Evolutionary conservation across 2,113 vertebrate species (phyloP).

Genomic region (Nannobrachium achirus): DNA sequence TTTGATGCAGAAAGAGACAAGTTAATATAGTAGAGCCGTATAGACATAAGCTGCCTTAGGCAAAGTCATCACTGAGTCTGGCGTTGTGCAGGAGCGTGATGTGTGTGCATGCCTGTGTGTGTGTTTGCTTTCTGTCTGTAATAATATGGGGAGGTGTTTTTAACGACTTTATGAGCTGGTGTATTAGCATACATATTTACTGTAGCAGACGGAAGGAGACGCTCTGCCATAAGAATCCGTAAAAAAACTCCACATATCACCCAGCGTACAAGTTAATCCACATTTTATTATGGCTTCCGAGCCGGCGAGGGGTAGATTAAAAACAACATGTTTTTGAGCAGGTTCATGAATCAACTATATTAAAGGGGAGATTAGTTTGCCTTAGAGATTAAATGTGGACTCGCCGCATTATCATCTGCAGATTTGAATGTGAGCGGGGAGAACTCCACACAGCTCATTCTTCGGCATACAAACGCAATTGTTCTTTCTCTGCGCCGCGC

Average conservation of each 20-base stretch:
- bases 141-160: slow-evolving; percentile 60
- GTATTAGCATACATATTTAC: slow-evolving; percentile 80
- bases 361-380: slow-evolving; percentile 81
- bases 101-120: slow-evolving; percentile 32
- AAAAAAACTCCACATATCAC: slow-evolving; percentile 60
- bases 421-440: slow-evolving; percentile 46
- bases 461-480: slow-evolving; percentile 14
- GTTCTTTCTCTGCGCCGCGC: background rate
- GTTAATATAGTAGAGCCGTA: slow-evolving; percentile 26
- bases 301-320: slow-evolving; percentile 77
- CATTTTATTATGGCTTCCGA: slow-evolving; percentile 78
- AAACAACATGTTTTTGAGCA: slow-evolving; percentile 78
- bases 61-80: slow-evolving; percentile 48
- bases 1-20: background rate
- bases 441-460: slow-evolving; percentile 19
- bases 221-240: slow-evolving; percentile 54
- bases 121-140: slow-evolving; percentile 36
- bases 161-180: slow-evolving; percentile 70
- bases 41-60: slow-evolving; percentile 43
- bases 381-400: slow-evolving; percentile 66
- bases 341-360: slow-evolving; percentile 79
- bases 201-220: slow-evolving; percentile 61
- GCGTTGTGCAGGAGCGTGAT: slow-evolving; percentile 21
- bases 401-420: slow-evolving; percentile 60
- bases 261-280: slow-evolving; percentile 80